Percentiles rank a stretch among this genome's conserved stretches.
These are phyloP conservation scores for Drosophila melanica DNA, from an alignment of 1,140 invertebrate species.

Conservation along the genomic window DNA sequence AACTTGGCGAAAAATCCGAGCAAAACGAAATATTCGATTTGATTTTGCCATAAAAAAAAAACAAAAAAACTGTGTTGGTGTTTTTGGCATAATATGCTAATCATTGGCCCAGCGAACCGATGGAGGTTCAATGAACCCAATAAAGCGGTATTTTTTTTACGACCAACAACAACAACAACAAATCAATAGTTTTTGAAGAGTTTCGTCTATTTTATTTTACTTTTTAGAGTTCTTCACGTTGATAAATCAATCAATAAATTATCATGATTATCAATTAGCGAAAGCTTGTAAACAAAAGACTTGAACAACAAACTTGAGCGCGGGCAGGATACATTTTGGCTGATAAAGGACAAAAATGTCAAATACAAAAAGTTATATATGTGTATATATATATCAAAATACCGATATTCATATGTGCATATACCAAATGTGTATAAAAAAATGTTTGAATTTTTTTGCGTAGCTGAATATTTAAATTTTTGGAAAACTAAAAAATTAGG, in stretches of 20 bases:
- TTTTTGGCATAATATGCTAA: constrained; percentile 62
- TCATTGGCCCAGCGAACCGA: constrained; percentile 3
- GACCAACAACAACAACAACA: neutral
- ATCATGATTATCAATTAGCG: neutral
- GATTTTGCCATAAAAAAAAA: constrained; percentile 10
- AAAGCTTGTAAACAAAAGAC: neutral
- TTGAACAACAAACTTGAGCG: constrained; percentile 3
- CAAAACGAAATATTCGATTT: constrained; percentile 26
- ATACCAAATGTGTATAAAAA: too few relatives aligned
- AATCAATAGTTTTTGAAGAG: constrained; percentile 1
- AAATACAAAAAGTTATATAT: too few relatives aligned
- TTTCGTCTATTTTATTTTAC: neutral
- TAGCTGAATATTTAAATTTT: too few relatives aligned
- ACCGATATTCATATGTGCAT: too few relatives aligned
- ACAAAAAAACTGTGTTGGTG: neutral
- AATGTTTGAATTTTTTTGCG: too few relatives aligned
- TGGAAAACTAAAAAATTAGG: too few relatives aligned
- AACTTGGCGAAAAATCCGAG: constrained; percentile 62
- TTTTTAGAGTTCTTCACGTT: neutral
- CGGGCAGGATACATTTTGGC: too few relatives aligned
- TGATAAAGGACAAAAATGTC: too few relatives aligned
- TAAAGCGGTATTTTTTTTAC: neutral
- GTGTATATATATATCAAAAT: too few relatives aligned
- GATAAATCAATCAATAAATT: neutral
- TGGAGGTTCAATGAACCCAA: constrained; percentile 46